phyloP scores from a whole-genome alignment of 2,113 vertebrate species.

The Accipiter virgatus region DNA sequence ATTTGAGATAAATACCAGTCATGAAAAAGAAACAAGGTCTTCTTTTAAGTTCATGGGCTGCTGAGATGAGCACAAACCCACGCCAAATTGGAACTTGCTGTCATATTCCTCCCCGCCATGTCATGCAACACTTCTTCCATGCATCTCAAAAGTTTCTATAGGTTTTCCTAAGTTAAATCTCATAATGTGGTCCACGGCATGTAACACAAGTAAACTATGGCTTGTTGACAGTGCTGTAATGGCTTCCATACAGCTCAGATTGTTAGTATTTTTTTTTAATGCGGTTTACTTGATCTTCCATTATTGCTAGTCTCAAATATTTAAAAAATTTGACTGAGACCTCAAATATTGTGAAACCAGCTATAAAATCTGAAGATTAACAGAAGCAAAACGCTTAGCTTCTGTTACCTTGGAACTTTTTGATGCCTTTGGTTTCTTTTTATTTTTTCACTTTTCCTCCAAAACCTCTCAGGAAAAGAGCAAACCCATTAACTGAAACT shows the following conservation, averaged over 20 bases:
- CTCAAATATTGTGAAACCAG: not conserved
- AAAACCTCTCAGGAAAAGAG: not conserved
- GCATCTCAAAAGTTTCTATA: not conserved
- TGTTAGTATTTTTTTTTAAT: not conserved
- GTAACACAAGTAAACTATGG: not conserved
- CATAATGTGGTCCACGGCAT: accelerated
- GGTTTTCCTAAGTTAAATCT: not conserved
- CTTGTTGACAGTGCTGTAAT: not conserved
- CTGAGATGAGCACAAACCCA: not conserved
- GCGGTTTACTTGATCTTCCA: not conserved
- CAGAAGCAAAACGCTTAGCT: not conserved
- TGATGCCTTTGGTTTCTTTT: not conserved
- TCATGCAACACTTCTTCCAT: not conserved
- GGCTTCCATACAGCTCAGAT: not conserved
- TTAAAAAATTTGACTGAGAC: not conserved
- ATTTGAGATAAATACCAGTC: not conserved
- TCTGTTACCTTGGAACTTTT: not conserved
- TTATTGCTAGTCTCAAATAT: not conserved
- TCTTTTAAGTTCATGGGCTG: not conserved
- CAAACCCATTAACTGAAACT: not conserved
- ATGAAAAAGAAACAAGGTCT: not conserved
- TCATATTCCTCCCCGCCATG: not conserved
- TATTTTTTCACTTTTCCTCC: not conserved
- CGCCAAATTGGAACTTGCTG: not conserved
- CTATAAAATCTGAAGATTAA: not conserved